A percentile compares a stretch with the other conserved stretches of the same genome.
Evolutionary conservation across 1,140 invertebrate species (phyloP).

Genomic region (Polyergus mexicanus): DNA sequence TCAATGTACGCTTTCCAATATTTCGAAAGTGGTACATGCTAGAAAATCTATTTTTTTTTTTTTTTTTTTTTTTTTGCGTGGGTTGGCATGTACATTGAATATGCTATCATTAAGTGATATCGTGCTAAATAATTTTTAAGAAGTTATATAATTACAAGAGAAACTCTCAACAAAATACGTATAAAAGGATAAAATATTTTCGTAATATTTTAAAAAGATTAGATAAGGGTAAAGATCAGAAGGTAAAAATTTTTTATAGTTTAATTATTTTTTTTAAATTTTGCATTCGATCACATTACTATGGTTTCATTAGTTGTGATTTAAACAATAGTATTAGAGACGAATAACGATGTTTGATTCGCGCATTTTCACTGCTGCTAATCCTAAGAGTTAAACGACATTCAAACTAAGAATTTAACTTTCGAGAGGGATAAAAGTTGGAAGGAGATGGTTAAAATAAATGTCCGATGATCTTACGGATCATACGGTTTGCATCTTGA

Average conservation of each 20-base stretch:
- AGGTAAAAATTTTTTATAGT: background rate
- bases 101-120: background rate
- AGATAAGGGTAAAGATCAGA: background rate
- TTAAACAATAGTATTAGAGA: background rate
- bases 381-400: conserved; percentile 29
- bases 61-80: too few species aligned
- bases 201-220: background rate
- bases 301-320: background rate
- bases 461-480: conserved; percentile 26
- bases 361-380: background rate
- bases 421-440: background rate
- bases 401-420: conserved; percentile 11
- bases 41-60: conserved; percentile 48
- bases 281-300: background rate
- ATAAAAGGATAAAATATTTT: background rate
- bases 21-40: conserved; percentile 32
- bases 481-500: conserved; percentile 16
- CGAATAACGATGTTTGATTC: background rate
- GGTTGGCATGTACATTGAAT: too few species aligned
- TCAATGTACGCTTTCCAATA: conserved; percentile 40
- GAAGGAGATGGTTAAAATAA: too few species aligned
- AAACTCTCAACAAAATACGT: background rate
- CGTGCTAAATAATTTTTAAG: background rate
- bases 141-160: conserved; percentile 10
- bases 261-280: background rate